Conservation (phyloP, 2,888 invertebrate genomes). For the Graphium colonna region DNA sequence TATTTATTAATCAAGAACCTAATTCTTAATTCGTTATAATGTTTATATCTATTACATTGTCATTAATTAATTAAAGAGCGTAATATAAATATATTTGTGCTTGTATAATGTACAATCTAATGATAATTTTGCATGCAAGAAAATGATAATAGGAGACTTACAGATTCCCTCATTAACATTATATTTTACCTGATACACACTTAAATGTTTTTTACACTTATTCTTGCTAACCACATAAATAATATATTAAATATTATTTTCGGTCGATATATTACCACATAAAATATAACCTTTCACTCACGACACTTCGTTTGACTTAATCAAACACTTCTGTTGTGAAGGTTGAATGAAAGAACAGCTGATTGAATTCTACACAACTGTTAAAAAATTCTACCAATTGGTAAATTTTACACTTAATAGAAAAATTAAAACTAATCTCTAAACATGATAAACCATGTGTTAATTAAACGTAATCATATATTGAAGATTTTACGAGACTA, state of each 20-base stretch:
- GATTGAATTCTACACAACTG: conserved; percentile 28
- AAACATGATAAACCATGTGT: no score
- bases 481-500: not conserved
- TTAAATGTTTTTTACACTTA: conserved; percentile 1
- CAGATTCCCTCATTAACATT: not conserved
- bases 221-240: not conserved
- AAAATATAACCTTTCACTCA: conserved; percentile 20
- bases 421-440: no score
- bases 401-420: not conserved
- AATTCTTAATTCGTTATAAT: no score
- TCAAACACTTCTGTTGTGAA: conserved; percentile 26
- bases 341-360: conserved; percentile 41
- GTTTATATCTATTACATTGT: not conserved
- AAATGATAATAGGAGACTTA: conserved; percentile 8
- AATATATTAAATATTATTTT: not conserved
- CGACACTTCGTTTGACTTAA: conserved; percentile 12
- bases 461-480: no score
- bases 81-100: not conserved
- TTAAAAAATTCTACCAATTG: conserved; percentile 1
- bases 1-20: no score
- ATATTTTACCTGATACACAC: conserved; percentile 4
- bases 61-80: not conserved
- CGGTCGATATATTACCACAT: conserved; percentile 1
- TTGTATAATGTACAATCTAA: not conserved
- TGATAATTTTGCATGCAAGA: conserved; percentile 7